These are phyloP conservation scores for Leptopterna dolabrata DNA, from an alignment of 2,888 invertebrate species.

Conservation along the genomic window DNA sequence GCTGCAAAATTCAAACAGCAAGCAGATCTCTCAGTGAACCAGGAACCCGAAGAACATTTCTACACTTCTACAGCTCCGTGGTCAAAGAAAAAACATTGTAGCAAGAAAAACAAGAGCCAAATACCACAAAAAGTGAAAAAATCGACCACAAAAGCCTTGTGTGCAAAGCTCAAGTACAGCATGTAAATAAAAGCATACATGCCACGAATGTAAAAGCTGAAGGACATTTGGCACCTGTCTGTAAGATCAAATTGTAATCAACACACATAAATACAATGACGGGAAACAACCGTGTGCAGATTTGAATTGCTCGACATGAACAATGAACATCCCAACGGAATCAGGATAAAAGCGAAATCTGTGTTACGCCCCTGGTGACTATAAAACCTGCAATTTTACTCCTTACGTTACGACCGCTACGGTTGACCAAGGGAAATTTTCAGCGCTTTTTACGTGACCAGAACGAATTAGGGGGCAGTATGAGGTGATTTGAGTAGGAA, in stretches of 20 bases:
- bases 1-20: neutral
- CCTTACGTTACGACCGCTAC: too few species aligned
- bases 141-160: neutral
- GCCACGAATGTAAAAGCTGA: neutral
- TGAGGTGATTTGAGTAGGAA: neutral
- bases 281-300: too few species aligned
- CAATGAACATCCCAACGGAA: too few species aligned
- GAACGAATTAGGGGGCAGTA: neutral
- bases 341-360: too few species aligned
- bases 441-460: neutral
- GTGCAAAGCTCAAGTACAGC: neutral
- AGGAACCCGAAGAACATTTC: too few species aligned
- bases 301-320: too few species aligned
- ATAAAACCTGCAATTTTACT: too few species aligned
- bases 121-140: too few species aligned
- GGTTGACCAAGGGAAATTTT: neutral
- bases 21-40: neutral
- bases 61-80: neutral
- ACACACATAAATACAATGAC: too few species aligned
- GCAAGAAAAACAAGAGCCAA: neutral
- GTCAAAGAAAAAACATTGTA: neutral
- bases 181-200: slow-evolving; percentile 16
- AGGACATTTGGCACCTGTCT: slow-evolving; percentile 27
- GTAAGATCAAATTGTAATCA: neutral
- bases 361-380: too few species aligned